phyloP scores from a whole-genome alignment of 2,888 invertebrate species.

The Chloroclysta siterata region DNA sequence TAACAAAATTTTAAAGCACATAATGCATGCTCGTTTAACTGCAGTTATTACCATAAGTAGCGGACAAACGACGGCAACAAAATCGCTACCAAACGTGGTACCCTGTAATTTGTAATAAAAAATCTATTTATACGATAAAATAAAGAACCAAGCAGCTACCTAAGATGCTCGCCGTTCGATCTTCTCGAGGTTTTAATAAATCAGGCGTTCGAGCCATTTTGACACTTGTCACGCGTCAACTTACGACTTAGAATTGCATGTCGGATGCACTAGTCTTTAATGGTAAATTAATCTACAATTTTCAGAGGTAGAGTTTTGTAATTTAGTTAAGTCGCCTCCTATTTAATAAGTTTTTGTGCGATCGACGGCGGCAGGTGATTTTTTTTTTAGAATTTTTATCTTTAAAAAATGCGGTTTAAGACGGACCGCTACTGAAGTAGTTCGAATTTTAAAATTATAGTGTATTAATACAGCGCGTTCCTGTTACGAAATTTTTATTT shows the following conservation, averaged over 20 bases:
- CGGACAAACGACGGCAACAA: conserved; percentile 64
- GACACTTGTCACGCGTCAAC: conserved; percentile 74
- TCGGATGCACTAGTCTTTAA: conserved; percentile 51
- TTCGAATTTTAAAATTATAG: conserved; percentile 80
- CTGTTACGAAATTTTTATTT: conserved; percentile 72
- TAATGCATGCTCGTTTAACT: conserved; percentile 55
- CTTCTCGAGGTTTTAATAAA: conserved; percentile 76
- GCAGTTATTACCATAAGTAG: conserved; percentile 63
- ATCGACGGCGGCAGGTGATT: conserved; percentile 77
- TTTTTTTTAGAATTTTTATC: conserved; percentile 61
- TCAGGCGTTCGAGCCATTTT: conserved; percentile 70
- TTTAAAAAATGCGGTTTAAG: conserved; percentile 60
- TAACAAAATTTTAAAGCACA: conserved; percentile 65
- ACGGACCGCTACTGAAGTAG: conserved; percentile 80
- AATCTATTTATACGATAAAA: conserved; percentile 84
- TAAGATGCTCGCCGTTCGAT: conserved; percentile 80
- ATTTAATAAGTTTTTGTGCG: conserved; percentile 80
- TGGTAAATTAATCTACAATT: conserved; percentile 81
- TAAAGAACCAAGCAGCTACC: conserved; percentile 81
- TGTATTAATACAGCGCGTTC: conserved; percentile 74
- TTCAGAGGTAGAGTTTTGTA: conserved; percentile 81
- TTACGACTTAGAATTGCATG: conserved; percentile 74
- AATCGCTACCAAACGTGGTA: conserved; percentile 83
- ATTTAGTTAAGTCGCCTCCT: conserved; percentile 84
- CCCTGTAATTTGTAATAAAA: conserved; percentile 85